These are phyloP conservation scores for Fragum whitleyi DNA, from an alignment of 2,888 invertebrate species.

Conservation along the genomic window DNA sequence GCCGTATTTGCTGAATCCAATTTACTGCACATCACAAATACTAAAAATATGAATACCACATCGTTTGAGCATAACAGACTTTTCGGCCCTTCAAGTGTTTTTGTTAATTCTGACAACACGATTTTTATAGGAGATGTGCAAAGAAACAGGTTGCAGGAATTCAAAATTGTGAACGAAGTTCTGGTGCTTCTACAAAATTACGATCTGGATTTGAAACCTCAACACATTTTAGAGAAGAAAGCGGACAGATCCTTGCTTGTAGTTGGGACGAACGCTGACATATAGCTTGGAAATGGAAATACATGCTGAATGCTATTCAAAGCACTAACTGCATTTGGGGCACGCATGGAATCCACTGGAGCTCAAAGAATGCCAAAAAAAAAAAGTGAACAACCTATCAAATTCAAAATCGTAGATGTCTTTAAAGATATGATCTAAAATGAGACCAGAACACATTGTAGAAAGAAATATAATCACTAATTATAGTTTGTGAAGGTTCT, in stretches of 20 bases:
- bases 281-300: too few species aligned
- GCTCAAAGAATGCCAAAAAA: too few species aligned
- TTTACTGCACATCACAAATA: neutral
- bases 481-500: too few species aligned
- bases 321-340: too few species aligned
- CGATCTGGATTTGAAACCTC: neutral
- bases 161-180: neutral
- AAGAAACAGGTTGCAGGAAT: neutral
- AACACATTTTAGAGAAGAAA: neutral
- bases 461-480: too few species aligned
- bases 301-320: too few species aligned
- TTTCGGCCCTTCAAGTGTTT: neutral
- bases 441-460: too few species aligned
- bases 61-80: neutral
- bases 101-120: neutral
- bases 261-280: neutral
- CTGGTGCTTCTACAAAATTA: neutral
- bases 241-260: neutral
- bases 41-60: neutral
- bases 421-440: too few species aligned
- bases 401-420: too few species aligned
- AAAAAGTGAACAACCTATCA: too few species aligned
- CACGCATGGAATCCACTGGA: too few species aligned
- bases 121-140: neutral
- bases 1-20: neutral